Evolutionary conservation across 2,888 invertebrate genomes (phyloP).

Genomic region (Dolichopus griseipennis): DNA sequence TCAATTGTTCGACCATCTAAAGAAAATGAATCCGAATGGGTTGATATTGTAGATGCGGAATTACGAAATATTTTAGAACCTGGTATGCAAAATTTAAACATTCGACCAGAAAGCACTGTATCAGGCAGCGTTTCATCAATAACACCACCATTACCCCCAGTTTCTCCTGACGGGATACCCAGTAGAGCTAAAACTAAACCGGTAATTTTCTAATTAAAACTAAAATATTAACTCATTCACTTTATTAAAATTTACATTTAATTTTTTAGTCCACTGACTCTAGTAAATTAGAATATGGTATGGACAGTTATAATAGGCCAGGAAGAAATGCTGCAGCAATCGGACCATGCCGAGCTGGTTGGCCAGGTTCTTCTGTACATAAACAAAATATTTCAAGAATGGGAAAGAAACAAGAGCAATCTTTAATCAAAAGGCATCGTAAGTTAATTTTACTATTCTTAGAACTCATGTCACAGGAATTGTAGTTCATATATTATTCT

Average conservation of each 20-base stretch:
- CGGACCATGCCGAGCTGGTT: constrained; percentile 27
- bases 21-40: constrained; percentile 68
- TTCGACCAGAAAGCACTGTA: constrained; percentile 53
- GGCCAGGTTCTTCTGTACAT: constrained; percentile 25
- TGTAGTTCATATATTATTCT: too few species aligned
- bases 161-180: constrained; percentile 54
- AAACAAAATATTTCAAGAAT: constrained; percentile 21
- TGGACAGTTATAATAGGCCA: constrained; percentile 45
- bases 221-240: background rate
- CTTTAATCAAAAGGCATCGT: constrained; percentile 26
- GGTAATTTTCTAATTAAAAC: constrained; percentile 14
- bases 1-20: constrained; percentile 34
- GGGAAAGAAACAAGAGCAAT: constrained; percentile 25
- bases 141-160: constrained; percentile 68
- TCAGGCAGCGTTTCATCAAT: constrained; percentile 62
- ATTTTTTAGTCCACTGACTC: constrained; percentile 20
- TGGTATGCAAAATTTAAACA: constrained; percentile 54
- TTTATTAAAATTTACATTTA: background rate
- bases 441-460: constrained; percentile 15
- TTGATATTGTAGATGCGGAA: constrained; percentile 71
- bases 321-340: constrained; percentile 34
- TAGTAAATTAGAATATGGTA: constrained; percentile 47
- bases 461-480: too few species aligned
- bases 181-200: constrained; percentile 27
- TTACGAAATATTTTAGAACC: constrained; percentile 68